Conservation (phyloP, 1,140 invertebrate species). For the Drosophila bipectinata region DNA sequence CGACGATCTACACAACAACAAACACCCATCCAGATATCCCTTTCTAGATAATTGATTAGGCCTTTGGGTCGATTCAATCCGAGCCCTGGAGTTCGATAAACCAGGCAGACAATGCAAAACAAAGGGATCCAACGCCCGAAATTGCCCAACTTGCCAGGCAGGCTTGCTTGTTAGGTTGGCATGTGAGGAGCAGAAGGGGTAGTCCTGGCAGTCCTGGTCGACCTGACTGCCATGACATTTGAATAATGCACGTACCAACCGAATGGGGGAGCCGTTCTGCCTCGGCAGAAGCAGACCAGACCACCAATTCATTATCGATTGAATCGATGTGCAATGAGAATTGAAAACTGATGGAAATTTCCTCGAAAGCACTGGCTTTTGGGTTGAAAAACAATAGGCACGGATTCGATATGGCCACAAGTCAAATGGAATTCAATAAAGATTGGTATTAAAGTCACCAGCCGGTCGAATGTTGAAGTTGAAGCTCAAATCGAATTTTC, state of each 20-base stretch:
- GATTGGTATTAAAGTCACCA: constrained; percentile 31
- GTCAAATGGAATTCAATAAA: constrained; percentile 31
- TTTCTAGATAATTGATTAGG: constrained; percentile 39
- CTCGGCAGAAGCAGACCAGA: constrained; percentile 12
- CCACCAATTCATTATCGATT: constrained; percentile 73
- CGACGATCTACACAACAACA: constrained; percentile 7
- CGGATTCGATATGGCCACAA: constrained; percentile 16
- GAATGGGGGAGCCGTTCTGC: constrained; percentile 20
- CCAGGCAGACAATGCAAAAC: constrained; percentile 11
- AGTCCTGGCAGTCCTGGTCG: background rate
- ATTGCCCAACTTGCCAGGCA: constrained; percentile 8
- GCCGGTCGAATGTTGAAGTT: constrained; percentile 5
- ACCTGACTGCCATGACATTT: constrained; percentile 53
- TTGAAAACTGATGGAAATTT: constrained; percentile 53
- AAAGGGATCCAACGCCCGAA: constrained; percentile 30
- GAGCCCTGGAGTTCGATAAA: constrained; percentile 2
- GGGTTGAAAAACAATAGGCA: constrained; percentile 18
- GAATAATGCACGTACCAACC: constrained; percentile 65
- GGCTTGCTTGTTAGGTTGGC: constrained; percentile 7
- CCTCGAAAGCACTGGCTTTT: constrained; percentile 19
- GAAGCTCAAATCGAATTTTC: constrained; percentile 5
- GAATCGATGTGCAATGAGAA: constrained; percentile 43
- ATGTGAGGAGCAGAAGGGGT: constrained; percentile 24
- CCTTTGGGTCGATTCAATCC: constrained; percentile 22
- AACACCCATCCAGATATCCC: constrained; percentile 3